Percentiles rank a stretch among this genome's conserved stretches.
These are phyloP conservation scores for Harpagifer antarcticus DNA, from an alignment of 2,797 vertebrate genomes.

Conservation along the genomic window DNA sequence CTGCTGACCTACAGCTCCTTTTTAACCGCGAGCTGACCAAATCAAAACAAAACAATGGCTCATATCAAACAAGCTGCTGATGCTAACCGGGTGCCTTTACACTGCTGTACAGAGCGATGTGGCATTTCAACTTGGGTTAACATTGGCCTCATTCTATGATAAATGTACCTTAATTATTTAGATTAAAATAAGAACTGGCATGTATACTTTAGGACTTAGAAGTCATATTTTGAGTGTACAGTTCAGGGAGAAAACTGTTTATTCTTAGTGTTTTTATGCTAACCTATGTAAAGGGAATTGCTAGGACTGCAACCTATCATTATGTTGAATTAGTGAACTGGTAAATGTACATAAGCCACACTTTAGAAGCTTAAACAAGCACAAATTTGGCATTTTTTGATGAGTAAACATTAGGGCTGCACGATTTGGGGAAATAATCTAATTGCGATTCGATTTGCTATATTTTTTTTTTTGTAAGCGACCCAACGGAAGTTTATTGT, in stretches of 20 bases:
- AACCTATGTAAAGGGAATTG: neutral
- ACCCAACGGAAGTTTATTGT: too few relatives aligned
- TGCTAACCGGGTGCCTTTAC: neutral
- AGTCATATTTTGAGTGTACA: neutral
- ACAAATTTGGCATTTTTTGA: too few relatives aligned
- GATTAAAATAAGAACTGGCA: constrained; percentile 9
- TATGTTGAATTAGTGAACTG: too few relatives aligned
- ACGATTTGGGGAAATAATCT: too few relatives aligned
- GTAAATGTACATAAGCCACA: too few relatives aligned
- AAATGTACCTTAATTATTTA: constrained; percentile 17
- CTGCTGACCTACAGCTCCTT: constrained; percentile 35
- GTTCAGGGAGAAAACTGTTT: too few relatives aligned
- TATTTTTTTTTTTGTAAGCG: too few relatives aligned
- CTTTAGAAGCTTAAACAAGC: too few relatives aligned
- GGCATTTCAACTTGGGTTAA: neutral
- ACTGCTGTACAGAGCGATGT: constrained; percentile 15
- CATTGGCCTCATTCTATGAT: constrained; percentile 15
- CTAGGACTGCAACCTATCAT: too few relatives aligned
- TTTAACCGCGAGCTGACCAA: constrained; percentile 23
- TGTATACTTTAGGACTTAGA: neutral
- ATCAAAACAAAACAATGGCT: constrained; percentile 49
- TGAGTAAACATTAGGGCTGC: too few relatives aligned
- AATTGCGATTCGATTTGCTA: too few relatives aligned
- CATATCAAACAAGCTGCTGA: constrained; percentile 31
- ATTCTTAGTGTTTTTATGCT: neutral